phyloP scores from a whole-genome alignment of 1,140 invertebrate genomes.

The Gonioctena quinquepunctata region DNA sequence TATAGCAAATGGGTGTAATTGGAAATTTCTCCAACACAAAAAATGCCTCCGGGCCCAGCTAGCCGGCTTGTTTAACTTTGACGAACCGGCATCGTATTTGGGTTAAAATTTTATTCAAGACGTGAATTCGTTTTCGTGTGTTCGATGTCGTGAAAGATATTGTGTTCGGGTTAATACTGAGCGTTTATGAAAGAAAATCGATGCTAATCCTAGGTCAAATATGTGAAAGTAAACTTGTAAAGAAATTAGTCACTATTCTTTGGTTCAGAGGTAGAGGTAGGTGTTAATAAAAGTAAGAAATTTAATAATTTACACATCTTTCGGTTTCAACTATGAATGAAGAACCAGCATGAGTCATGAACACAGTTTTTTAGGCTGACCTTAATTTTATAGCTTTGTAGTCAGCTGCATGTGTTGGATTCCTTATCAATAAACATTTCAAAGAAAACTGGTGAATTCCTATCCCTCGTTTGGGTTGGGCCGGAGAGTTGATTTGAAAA shows the following conservation, averaged over 20 bases:
- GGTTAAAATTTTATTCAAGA: neutral
- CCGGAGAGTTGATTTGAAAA: no score
- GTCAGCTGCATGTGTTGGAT: no score
- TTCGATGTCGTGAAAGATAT: neutral
- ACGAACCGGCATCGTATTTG: neutral
- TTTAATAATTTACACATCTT: no score
- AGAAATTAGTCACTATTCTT: neutral
- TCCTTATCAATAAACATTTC: no score
- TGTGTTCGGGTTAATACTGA: neutral
- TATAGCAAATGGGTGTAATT: neutral
- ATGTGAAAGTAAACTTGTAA: neutral
- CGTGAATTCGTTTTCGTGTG: neutral
- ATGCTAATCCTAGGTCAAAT: neutral
- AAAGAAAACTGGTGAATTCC: no score
- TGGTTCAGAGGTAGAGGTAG: neutral
- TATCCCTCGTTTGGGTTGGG: no score
- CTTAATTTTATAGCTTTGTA: no score
- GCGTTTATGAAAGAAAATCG: neutral
- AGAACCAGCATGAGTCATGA: no score
- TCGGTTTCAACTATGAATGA: no score
- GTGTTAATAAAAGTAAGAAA: neutral
- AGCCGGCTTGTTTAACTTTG: neutral
- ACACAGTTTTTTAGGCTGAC: no score
- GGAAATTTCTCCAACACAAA: neutral
- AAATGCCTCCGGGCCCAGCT: neutral